Percentiles rank a stretch among this genome's conserved stretches.
Evolutionary conservation across 2,888 invertebrate species (phyloP).

Genomic region (Drosophila mercatorum): DNA sequence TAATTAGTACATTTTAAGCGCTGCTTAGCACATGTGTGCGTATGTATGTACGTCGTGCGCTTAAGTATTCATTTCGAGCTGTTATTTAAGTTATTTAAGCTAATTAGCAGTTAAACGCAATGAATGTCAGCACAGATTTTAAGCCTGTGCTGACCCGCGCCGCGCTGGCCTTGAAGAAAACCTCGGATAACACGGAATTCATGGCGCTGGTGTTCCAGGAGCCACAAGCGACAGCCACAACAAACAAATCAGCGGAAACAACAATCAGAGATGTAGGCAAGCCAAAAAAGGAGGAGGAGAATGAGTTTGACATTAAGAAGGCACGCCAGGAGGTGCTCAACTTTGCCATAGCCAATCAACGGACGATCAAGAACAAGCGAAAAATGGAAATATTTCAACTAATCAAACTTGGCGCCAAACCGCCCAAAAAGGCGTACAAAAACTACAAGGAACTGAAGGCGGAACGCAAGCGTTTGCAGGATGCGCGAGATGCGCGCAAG

Average conservation of each 20-base stretch:
- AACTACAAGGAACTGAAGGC: constrained; percentile 91
- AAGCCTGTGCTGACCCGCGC: constrained; percentile 83
- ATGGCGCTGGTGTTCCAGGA: constrained; percentile 81
- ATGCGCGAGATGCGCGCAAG: constrained; percentile 85
- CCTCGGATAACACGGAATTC: constrained; percentile 55
- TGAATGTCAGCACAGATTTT: constrained; percentile 68
- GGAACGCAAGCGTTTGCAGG: constrained; percentile 87
- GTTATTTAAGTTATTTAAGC: constrained; percentile 2
- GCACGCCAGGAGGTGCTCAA: constrained; percentile 93
- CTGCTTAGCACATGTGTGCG: constrained; percentile 41
- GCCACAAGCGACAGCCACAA: constrained; percentile 38
- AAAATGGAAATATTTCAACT: constrained; percentile 91
- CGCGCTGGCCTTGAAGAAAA: constrained; percentile 72
- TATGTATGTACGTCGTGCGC: constrained; percentile 71
- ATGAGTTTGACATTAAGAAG: constrained; percentile 89
- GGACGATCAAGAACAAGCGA: constrained; percentile 89
- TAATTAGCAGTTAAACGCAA: constrained; percentile 9
- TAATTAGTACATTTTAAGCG: constrained; percentile 78
- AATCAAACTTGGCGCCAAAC: constrained; percentile 93
- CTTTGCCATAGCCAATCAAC: constrained; percentile 91
- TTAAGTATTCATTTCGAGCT: not conserved
- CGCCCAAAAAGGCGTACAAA: constrained; percentile 88
- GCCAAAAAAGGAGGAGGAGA: not conserved
- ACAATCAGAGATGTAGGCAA: not conserved
- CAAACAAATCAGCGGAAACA: constrained; percentile 4